Evolutionary conservation across 2,888 invertebrate species (phyloP), one percentile per base, ranked within the genome.

Genomic region (Magallana nippona): DNA sequence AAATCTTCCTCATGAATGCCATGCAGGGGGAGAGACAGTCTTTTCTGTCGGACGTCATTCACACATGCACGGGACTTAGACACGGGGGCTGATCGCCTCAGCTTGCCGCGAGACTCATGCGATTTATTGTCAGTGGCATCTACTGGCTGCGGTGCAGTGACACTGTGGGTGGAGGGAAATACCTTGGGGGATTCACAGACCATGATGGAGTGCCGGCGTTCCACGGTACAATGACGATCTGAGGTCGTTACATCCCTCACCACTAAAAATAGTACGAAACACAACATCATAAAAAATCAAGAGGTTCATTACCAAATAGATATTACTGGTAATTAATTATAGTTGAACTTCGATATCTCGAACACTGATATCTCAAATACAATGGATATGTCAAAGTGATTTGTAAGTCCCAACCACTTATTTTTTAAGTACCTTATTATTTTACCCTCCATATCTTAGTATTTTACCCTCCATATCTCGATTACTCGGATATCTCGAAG

Each of bases 151-250:
- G 32, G 60, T n/a, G 57, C 71, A 15, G n/a, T 56, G 57, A 57
- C 3, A 32, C 80, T 71, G 60, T 82, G 82, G 44, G 85, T 81
- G 22, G 83, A 82, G 82, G 84, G 84, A 15, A 71, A 71, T 84
- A 84, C 79, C 77, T 55, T 62, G 13, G 85, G 85, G n/a, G 85
- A 86, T 79, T 86, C 85, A 84, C 85, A 86, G 78, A 86, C 85
- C 71, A 82, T 84, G 57, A 86, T 86, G 2, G 85, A 82, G 57
- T 86, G 82, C 13, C 83, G 79, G 44, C 85, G 82, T 27, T 81
- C 60, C 19, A 84, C 55, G 8, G 78, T 62, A 44, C 60, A 77
- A 60, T 82, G 83, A 22, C 80, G 82, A 57, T 86, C 82, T 22
- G 82, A 56, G 13, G 83, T 78, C 13, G 80, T 80, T n/a, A 78